These are phyloP conservation scores for Bhutanitis thaidina DNA, from an alignment of 2,888 invertebrate species.

Conservation along the genomic window DNA sequence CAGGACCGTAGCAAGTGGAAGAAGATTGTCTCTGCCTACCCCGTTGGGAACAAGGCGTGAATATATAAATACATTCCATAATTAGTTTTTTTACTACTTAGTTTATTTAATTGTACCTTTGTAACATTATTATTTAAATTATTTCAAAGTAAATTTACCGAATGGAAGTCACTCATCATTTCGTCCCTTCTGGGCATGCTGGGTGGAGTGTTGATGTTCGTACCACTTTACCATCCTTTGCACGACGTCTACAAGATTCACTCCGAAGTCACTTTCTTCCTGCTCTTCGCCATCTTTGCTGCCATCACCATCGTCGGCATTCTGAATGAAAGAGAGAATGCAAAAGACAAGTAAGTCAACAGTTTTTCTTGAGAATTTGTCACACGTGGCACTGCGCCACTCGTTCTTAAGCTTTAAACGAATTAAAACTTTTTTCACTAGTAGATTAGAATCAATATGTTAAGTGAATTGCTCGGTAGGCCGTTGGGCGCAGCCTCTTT, in stretches of 20 bases:
- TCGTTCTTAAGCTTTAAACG: no score
- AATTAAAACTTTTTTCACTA: no score
- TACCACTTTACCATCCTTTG: constrained; percentile 87
- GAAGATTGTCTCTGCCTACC: no score
- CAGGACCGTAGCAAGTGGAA: no score
- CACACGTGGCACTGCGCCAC: no score
- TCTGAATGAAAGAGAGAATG: constrained; percentile 56
- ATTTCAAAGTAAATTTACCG: constrained; percentile 37
- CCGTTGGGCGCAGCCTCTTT: no score
- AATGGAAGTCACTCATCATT: constrained; percentile 67
- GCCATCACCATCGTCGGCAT: constrained; percentile 82
- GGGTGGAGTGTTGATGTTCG: constrained; percentile 85
- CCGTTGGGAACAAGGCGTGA: no score
- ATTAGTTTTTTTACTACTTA: no score
- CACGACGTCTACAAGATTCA: constrained; percentile 85
- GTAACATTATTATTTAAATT: background rate
- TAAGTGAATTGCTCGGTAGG: no score
- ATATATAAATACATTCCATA: no score
- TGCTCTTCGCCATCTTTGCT: constrained; percentile 81
- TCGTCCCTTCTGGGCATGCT: constrained; percentile 85
- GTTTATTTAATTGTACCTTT: no score
- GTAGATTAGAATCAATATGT: no score
- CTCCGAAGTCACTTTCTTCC: constrained; percentile 85
- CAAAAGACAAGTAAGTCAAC: constrained; percentile 42
- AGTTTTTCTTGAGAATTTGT: background rate